These are phyloP conservation scores for Carcinoscorpius rotundicauda DNA, from an alignment of 1,140 invertebrate species.

Conservation along the genomic window DNA sequence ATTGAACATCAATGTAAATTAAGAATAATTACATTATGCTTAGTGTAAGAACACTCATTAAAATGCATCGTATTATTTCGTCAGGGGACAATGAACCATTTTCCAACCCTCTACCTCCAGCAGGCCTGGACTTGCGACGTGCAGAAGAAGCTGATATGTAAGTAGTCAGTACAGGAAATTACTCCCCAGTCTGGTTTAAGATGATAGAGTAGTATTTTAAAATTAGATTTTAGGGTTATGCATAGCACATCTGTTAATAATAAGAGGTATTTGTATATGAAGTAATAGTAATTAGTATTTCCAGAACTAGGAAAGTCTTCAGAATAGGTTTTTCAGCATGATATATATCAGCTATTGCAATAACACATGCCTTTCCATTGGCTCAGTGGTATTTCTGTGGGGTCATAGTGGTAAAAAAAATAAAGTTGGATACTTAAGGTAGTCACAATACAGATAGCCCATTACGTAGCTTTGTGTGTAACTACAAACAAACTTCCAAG, in stretches of 20 bases:
- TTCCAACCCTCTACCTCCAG: slow-evolving; percentile 21
- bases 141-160: slow-evolving; percentile 16
- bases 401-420: no score
- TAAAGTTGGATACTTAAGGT: no score
- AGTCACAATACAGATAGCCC: no score
- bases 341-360: no score
- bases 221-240: not conserved
- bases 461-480: no score
- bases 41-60: no score
- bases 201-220: not conserved
- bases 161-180: slow-evolving; percentile 1
- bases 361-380: no score
- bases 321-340: no score
- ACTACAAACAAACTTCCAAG: no score
- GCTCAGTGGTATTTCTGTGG: no score
- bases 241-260: not conserved
- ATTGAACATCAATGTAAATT: no score
- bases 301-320: not conserved
- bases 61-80: slow-evolving; percentile 35
- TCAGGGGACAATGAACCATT: slow-evolving; percentile 19
- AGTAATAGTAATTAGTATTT: slow-evolving; percentile 2
- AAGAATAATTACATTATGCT: no score
- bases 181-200: not conserved
- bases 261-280: not conserved
- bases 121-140: slow-evolving; percentile 10